Evolutionary conservation across 2,113 vertebrate genomes (phyloP).

Genomic region (Blennius ocellaris): DNA sequence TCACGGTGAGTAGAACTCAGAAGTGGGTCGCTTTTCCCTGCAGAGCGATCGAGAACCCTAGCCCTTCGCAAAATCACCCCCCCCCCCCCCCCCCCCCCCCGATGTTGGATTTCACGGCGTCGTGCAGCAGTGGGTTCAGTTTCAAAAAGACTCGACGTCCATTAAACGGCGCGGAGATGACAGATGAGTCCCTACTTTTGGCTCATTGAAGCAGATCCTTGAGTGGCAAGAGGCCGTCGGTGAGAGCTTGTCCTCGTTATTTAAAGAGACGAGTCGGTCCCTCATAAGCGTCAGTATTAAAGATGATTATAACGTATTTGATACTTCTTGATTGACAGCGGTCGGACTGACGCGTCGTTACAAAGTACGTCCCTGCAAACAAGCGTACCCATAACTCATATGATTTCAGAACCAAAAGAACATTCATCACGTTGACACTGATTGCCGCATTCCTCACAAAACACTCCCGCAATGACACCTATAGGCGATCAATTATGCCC

Average conservation of each 20-base stretch:
- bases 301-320: too few species aligned
- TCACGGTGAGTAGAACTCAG: too few species aligned
- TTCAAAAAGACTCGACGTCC: constrained; percentile 13
- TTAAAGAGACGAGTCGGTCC: constrained; percentile 28
- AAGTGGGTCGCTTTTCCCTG: too few species aligned
- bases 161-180: background rate
- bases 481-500: background rate
- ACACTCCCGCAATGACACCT: constrained; percentile 1
- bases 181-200: background rate
- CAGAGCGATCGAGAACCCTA: too few species aligned
- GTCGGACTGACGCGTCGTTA: too few species aligned
- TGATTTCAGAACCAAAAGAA: background rate
- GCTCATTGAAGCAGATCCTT: background rate
- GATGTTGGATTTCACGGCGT: constrained; percentile 7
- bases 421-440: background rate
- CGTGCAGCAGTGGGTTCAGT: background rate
- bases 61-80: too few species aligned
- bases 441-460: background rate
- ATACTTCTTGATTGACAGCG: too few species aligned
- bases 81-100: too few species aligned
- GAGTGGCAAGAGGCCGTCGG: constrained; percentile 5
- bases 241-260: constrained; percentile 8
- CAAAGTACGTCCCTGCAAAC: too few species aligned
- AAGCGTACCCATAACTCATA: too few species aligned
- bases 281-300: constrained; percentile 1